These are phyloP conservation scores for Entomobrya proxima DNA, from an alignment of 2,888 invertebrate species.

Conservation along the genomic window DNA sequence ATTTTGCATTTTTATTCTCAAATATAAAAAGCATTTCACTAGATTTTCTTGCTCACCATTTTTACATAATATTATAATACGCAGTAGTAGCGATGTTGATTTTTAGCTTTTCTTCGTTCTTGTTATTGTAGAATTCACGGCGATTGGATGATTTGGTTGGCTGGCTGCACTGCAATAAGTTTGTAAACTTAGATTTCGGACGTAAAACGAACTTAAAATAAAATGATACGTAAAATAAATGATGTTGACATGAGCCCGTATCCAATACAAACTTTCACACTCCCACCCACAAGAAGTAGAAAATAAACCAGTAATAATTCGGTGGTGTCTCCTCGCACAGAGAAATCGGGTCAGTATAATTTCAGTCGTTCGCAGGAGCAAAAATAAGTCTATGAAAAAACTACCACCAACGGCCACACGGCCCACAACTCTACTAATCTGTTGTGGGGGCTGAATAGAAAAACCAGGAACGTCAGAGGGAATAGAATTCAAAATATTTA, in stretches of 20 bases:
- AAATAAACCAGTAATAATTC: conserved; percentile 1
- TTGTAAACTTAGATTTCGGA: no score
- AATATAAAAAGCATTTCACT: conserved; percentile 40
- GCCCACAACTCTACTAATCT: conserved; percentile 32
- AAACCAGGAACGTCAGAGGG: conserved; percentile 16
- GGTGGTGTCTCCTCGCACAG: not conserved
- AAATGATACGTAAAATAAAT: not conserved
- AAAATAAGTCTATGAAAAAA: conserved; percentile 3
- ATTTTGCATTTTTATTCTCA: conserved; percentile 54
- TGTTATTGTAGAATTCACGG: not conserved
- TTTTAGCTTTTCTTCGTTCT: not conserved
- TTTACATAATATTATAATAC: no score
- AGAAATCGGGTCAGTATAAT: conserved; percentile 50
- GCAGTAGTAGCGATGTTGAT: no score
- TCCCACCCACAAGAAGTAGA: conserved; percentile 13
- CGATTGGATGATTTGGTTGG: conserved; percentile 24
- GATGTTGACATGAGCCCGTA: conserved; percentile 2
- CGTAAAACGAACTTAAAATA: not conserved
- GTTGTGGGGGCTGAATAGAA: conserved; percentile 27
- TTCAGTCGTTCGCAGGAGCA: conserved; percentile 29
- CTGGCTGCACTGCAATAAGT: no score
- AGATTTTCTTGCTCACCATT: no score
- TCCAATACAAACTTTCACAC: not conserved
- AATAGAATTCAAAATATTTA: not conserved
- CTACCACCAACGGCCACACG: conserved; percentile 3